These are phyloP conservation scores for Habrosyne pyritoides DNA, from an alignment of 2,888 invertebrate species.

Conservation along the genomic window DNA sequence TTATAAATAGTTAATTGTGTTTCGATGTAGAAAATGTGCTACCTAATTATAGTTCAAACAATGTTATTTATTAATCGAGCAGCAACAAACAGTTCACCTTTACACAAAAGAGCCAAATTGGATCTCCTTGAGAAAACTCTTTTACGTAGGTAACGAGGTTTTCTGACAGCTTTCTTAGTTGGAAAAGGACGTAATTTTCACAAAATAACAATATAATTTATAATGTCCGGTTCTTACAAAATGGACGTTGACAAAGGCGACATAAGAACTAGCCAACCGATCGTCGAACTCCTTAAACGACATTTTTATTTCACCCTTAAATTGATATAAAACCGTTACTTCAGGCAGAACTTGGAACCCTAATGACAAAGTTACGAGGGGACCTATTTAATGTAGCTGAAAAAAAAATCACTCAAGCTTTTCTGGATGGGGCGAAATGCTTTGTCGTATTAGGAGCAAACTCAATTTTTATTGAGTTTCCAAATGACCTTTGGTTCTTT, in stretches of 20 bases:
- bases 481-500: background rate
- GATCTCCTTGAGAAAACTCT: background rate
- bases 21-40: background rate
- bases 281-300: background rate
- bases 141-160: background rate
- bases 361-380: constrained; percentile 14
- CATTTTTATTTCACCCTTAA: constrained; percentile 4
- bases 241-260: background rate
- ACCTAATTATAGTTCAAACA: background rate
- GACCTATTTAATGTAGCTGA: constrained; percentile 14
- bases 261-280: background rate
- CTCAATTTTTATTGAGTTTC: background rate
- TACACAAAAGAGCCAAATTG: background rate
- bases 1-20: background rate
- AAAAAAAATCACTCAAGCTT: constrained; percentile 11
- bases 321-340: constrained; percentile 6
- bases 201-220: constrained; percentile 5
- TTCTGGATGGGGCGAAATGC: constrained; percentile 1
- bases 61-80: background rate
- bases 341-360: constrained; percentile 3
- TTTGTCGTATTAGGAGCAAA: background rate
- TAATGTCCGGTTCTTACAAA: background rate
- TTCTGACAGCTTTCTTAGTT: background rate
- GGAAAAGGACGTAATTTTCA: background rate
- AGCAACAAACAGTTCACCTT: background rate